These are phyloP conservation scores for Panagrolaimus sp. DNA, from an alignment of 1,140 invertebrate genomes.

Conservation along the genomic window DNA sequence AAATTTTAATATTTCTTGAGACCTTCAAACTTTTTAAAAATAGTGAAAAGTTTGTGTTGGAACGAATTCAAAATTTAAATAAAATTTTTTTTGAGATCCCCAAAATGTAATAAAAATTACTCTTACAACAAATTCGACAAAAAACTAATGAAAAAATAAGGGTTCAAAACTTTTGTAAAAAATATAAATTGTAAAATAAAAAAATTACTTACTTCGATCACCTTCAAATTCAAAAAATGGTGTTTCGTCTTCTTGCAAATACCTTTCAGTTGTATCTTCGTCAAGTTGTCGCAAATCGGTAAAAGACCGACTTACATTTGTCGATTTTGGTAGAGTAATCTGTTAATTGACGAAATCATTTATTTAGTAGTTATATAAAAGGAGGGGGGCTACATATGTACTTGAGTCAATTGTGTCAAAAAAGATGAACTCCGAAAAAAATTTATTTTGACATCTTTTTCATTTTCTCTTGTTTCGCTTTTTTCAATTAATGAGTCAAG, in stretches of 20 bases:
- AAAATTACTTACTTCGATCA: not conserved
- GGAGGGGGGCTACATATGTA: not conserved
- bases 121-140: not conserved
- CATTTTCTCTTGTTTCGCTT: not conserved
- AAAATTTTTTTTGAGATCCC: too few species aligned
- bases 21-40: too few species aligned
- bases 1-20: too few species aligned
- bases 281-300: not conserved
- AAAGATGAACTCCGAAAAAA: not conserved
- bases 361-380: not conserved
- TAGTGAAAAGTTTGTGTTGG: too few species aligned
- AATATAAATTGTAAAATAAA: too few species aligned
- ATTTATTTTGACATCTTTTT: not conserved
- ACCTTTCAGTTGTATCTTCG: not conserved
- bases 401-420: not conserved
- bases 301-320: not conserved
- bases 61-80: not conserved
- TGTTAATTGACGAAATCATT: conserved; percentile 10
- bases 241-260: not conserved
- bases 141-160: too few species aligned
- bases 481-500: too few species aligned
- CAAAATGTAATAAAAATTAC: not conserved
- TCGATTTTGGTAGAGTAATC: not conserved
- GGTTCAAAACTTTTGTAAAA: too few species aligned
- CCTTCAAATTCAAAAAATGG: not conserved